Percentiles rank a stretch among this genome's conserved stretches.
Evolutionary conservation across 2,113 vertebrate genomes (phyloP).

Genomic region (Scomber japonicus): DNA sequence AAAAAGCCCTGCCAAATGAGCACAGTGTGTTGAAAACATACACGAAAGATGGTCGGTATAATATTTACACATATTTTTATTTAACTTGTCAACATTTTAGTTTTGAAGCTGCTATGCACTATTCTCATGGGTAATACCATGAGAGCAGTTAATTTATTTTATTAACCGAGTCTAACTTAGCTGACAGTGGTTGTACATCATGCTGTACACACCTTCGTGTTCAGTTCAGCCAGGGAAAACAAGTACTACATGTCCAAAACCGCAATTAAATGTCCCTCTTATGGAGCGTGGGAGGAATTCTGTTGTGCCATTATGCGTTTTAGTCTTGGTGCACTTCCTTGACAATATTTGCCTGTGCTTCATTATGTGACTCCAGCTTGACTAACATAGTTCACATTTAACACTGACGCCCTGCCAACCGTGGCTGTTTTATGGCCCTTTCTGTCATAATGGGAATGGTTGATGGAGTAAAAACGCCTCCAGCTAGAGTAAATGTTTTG

Average conservation of each 20-base stretch:
- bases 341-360: conserved; percentile 8
- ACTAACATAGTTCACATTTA: not conserved
- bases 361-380: conserved; percentile 16
- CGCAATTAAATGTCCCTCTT: conserved; percentile 21
- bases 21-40: no score
- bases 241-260: conserved; percentile 7
- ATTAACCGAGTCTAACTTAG: not conserved
- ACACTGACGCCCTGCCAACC: conserved; percentile 2
- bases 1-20: not conserved
- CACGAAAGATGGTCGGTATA: no score
- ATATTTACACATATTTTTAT: not conserved
- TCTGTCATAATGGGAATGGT: conserved; percentile 8
- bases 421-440: conserved; percentile 28
- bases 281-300: not conserved
- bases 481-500: conserved; percentile 36
- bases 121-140: not conserved
- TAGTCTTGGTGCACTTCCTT: conserved; percentile 3
- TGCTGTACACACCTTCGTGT: not conserved
- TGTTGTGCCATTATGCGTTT: not conserved
- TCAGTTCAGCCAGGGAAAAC: conserved; percentile 13
- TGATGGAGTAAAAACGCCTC: conserved; percentile 13
- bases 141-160: not conserved
- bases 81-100: rapidly evolving
- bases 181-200: not conserved
- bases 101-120: not conserved